Evolutionary conservation across 1,140 invertebrate species (phyloP).

Genomic region (Drosophila pallidifrons): DNA sequence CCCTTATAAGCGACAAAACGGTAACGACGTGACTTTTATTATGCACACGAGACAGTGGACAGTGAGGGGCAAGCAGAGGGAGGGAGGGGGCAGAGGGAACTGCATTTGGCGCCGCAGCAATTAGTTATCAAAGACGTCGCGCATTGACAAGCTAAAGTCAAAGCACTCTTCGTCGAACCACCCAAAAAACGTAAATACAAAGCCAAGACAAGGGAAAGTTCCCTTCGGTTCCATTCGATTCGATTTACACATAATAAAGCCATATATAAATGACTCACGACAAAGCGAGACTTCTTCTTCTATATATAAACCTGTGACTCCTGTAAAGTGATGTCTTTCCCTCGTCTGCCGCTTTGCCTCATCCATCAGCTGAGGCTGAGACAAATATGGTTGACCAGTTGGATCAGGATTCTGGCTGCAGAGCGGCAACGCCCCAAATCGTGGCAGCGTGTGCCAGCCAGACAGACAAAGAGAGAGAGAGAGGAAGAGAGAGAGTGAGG

Average conservation of each 20-base stretch:
- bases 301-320: constrained; percentile 22
- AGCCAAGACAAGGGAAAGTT: constrained; percentile 23
- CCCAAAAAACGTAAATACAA: constrained; percentile 55
- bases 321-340: constrained; percentile 9
- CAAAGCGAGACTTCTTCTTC: background rate
- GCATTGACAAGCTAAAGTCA: constrained; percentile 81
- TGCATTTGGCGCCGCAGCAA: constrained; percentile 79
- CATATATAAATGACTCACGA: constrained; percentile 41
- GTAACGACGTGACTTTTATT: constrained; percentile 79
- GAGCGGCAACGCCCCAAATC: constrained; percentile 70
- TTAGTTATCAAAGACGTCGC: constrained; percentile 82
- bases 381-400: constrained; percentile 34
- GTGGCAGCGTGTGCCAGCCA: constrained; percentile 58
- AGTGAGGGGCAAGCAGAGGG: background rate
- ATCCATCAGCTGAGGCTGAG: constrained; percentile 10
- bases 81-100: constrained; percentile 28
- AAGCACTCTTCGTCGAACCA: constrained; percentile 71
- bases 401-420: constrained; percentile 18
- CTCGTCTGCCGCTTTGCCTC: background rate
- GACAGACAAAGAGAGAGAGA: constrained; percentile 5
- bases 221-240: constrained; percentile 24
- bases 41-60: constrained; percentile 36
- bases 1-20: constrained; percentile 64
- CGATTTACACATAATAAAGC: constrained; percentile 32
- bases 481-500: background rate